phyloP scores from a whole-genome alignment of 2,113 vertebrate genomes.

The Aramus guarauna region DNA sequence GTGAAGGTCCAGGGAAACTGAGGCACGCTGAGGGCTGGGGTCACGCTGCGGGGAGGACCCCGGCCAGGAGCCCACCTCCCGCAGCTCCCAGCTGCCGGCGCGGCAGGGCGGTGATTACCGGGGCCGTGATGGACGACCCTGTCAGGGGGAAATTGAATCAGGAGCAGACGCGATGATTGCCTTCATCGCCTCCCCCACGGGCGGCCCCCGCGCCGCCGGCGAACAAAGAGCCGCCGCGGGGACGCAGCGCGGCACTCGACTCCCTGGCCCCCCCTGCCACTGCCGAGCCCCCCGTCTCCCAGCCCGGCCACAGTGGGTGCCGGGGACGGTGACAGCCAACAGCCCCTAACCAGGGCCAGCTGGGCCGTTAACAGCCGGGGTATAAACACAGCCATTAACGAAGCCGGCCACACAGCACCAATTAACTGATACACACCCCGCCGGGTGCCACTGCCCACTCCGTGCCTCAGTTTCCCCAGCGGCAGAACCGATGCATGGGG shows the following conservation, averaged over 20 bases:
- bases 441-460: background rate
- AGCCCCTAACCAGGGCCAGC: background rate
- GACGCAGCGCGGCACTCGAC: background rate
- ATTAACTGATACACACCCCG: background rate
- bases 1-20: background rate
- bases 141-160: constrained; percentile 54
- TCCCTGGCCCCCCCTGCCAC: background rate
- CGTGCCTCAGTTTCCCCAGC: background rate
- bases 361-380: background rate
- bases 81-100: background rate
- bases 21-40: background rate
- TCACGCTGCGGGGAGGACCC: background rate
- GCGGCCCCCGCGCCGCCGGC: background rate
- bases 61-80: background rate
- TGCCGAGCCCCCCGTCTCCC: background rate
- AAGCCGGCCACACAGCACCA: background rate
- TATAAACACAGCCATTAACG: background rate
- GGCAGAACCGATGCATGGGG: rapidly evolving
- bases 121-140: constrained; percentile 59
- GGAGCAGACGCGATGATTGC: constrained; percentile 40
- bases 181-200: constrained; percentile 34
- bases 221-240: background rate
- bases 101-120: constrained; percentile 15
- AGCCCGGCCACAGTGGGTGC: background rate
- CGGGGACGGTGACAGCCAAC: background rate